phyloP scores from a whole-genome alignment of 2,888 invertebrate genomes.

The Epistrophella euchroma region DNA sequence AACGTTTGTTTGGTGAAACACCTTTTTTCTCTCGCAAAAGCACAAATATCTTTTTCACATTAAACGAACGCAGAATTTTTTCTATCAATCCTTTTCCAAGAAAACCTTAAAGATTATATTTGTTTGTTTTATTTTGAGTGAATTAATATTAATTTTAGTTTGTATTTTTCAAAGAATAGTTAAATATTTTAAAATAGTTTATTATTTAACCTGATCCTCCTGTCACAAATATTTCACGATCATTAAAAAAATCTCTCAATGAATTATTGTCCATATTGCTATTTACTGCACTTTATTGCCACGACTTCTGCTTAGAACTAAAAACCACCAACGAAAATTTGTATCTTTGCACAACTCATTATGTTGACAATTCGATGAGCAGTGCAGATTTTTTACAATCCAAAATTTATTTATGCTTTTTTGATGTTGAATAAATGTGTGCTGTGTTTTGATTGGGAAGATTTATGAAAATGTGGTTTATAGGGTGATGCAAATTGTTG shows the following conservation, averaged over 20 bases:
- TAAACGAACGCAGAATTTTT: conserved; percentile 91
- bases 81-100: conserved; percentile 94
- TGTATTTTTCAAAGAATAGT: background rate
- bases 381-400: conserved; percentile 10
- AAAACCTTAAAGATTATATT: conserved; percentile 85
- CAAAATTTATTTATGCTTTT: conserved; percentile 3
- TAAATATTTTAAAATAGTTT: background rate
- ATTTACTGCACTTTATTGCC: background rate
- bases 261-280: conserved; percentile 41
- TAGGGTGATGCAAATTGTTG: conserved; percentile 4
- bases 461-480: background rate
- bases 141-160: too few species aligned
- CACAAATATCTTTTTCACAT: conserved; percentile 89
- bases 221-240: conserved; percentile 90
- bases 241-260: conserved; percentile 87
- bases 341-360: background rate
- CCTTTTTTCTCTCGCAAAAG: conserved; percentile 89
- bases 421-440: background rate
- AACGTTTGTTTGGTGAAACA: conserved; percentile 86
- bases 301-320: conserved; percentile 36
- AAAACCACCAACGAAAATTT: background rate
- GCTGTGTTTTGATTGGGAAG: background rate
- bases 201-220: conserved; percentile 87
- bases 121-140: background rate
- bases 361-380: conserved; percentile 24